Evolutionary conservation across 2,888 invertebrate species (phyloP), one percentile per base, ranked within the genome.

Genomic region (Eristalinus sepulchralis): DNA sequence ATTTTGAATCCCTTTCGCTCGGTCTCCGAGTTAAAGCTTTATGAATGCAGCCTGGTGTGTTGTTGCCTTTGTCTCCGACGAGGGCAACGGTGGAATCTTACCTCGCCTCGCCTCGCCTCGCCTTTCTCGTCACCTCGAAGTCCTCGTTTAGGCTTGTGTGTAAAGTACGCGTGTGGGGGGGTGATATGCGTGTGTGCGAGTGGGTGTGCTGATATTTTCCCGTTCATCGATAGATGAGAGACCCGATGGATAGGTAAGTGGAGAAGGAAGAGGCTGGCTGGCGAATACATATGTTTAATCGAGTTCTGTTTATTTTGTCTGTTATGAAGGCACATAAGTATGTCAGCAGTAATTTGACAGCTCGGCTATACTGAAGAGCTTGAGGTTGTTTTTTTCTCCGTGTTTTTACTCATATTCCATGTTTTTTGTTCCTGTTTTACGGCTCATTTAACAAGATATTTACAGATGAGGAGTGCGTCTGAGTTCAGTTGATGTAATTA

Each of bases 141-240:
- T 70, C 72, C 55, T 77, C 72, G 72, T 64, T 63, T 63, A 73
- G 63, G 77, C 73, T 57, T 68, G 67, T 57, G 62, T 66, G 39
- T 22, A 8, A 8, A 34, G 20, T 13, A 27, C 10, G 24, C 13
- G 24, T 11, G 22, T 20, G 39, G 20, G 36, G 66, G 71, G 53
- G 57, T n/a, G 47, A 8, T 47, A 2, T 47, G 47, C 47, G 47
- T 34, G 34, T 10, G 34, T 34, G 34, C 47, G 47, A 17, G 47
- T 47, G 80, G 13, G 34, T 62, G 39, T 2, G 4, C 13, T 22
- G 31, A n/a, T 70, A 39, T 64, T 70, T 71, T 64, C 57, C 36
- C 31, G 20, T 24, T 57, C 57, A 24, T 36, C 11, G 33, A 53
- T 55, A 78, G 72, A 68, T 77, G 55, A 66, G 71, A 17, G 17